Evolutionary conservation across 1,140 invertebrate species (phyloP), one percentile per base, ranked within the genome.

Genomic region (Pseudomyrmex concolor): DNA sequence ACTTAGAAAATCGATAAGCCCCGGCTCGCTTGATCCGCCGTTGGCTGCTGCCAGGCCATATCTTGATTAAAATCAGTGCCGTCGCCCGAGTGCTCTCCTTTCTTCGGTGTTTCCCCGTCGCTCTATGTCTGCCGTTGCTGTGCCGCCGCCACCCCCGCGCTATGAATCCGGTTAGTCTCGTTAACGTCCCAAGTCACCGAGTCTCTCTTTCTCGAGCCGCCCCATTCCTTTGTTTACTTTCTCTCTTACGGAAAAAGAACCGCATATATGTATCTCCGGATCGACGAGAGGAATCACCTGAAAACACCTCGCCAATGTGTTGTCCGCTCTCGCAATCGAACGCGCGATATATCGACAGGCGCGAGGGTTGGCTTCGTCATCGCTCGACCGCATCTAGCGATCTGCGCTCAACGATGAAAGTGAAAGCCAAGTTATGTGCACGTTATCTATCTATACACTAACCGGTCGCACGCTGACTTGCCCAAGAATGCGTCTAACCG

Each of bases 11-110:
- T 93, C 93, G 92, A 94, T 93, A 90, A 93, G 89, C 90, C 72
- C 84, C 85, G 90, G 85, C 90, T 92, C 90, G 87, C 91, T 92
- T 91, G 91, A 93, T 93, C 92, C 89, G 89, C 85, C 89, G 90
- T 89, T 89, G 87, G 91, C 91, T 91, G 91, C 91, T 91, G 91
- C 91, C 92, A 91, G 89, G 89, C 93, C 92, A 94, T 94, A 94
- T 94, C 93, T 94, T 94, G 93, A 94, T 94, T 94, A 94, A 94
- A 94, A 94, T 94, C 93, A 94, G 92, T 93, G 91, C 92, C 90
- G 89, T 89, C 89, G 89, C 90, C 87, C 86, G 34, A 80, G 86
- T 87, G 78, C 84, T 89, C 82, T 89, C 84, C 84, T 91, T 88
- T 88, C 89, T 89, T 88, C 86, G 85, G 81, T 85, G 86, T 86